These are phyloP conservation scores for Slavum lentiscoides DNA, from an alignment of 2,888 invertebrate species.

Conservation along the genomic window DNA sequence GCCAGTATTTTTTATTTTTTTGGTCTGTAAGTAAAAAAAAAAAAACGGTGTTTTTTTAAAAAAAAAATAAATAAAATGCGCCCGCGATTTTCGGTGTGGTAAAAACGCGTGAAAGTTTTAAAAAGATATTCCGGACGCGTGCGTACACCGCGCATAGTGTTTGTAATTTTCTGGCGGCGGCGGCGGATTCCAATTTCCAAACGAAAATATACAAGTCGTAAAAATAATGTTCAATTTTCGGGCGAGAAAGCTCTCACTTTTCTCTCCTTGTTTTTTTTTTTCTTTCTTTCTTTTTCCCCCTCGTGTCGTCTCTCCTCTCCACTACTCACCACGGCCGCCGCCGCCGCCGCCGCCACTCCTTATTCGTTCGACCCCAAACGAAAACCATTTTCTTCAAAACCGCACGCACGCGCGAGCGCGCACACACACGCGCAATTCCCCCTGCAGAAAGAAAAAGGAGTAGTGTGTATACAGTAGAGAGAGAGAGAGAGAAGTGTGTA, in stretches of 20 bases:
- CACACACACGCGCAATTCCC: constrained; percentile 14
- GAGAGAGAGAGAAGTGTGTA: not conserved
- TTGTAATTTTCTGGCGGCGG: constrained; percentile 3
- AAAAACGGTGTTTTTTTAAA: too few species aligned
- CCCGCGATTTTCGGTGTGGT: too few species aligned
- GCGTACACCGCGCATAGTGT: not conserved
- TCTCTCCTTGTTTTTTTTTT: constrained; percentile 11
- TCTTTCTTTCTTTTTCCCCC: constrained; percentile 14
- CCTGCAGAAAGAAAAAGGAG: constrained; percentile 21
- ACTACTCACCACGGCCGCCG: too few species aligned
- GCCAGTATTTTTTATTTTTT: too few species aligned
- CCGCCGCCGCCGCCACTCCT: not conserved
- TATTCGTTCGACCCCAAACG: constrained; percentile 21
- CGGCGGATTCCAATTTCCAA: constrained; percentile 18
- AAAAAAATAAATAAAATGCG: too few species aligned
- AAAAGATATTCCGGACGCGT: not conserved
- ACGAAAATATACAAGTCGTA: constrained; percentile 36
- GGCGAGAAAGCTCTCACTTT: constrained; percentile 38
- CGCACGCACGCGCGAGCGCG: constrained; percentile 24
- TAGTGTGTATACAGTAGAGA: not conserved
- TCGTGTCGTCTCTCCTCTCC: constrained; percentile 2
- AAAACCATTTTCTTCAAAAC: constrained; percentile 51
- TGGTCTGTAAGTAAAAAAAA: too few species aligned
- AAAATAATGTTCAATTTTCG: constrained; percentile 50
- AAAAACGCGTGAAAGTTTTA: too few species aligned